These are phyloP conservation scores for Holothuria glaberrima DNA, from an alignment of 35 echinoderm and acorn worm genomes.

Conservation along the genomic window DNA sequence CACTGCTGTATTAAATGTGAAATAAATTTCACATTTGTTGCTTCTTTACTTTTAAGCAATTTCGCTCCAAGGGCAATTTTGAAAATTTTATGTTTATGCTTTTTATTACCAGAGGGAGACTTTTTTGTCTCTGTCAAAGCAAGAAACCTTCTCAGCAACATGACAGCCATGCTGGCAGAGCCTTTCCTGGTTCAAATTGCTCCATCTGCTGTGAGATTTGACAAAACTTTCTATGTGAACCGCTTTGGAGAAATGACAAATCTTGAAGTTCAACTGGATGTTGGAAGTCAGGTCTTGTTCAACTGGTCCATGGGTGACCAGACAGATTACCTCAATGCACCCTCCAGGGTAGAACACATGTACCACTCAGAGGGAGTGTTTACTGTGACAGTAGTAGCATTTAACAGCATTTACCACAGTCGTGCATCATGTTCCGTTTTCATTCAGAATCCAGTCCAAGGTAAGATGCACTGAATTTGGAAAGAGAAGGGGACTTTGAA, in stretches of 20 bases:
- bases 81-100: background rate
- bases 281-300: constrained; percentile 74
- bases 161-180: constrained; percentile 19
- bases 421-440: constrained; percentile 34
- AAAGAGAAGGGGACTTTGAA: no score
- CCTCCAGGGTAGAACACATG: constrained; percentile 57
- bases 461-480: constrained; percentile 29
- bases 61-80: no score
- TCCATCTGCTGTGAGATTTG: constrained; percentile 55
- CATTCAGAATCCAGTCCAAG: constrained; percentile 59
- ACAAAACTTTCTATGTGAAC: constrained; percentile 48
- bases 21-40: background rate
- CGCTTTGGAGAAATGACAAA: constrained; percentile 66
- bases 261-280: constrained; percentile 47
- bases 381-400: constrained; percentile 73
- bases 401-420: constrained; percentile 64
- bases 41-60: no score
- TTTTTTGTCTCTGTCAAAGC: constrained; percentile 74
- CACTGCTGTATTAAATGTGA: background rate
- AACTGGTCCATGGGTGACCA: constrained; percentile 99
- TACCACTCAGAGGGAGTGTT: constrained; percentile 63
- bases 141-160: constrained; percentile 71
- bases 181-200: constrained; percentile 83
- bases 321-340: constrained; percentile 75
- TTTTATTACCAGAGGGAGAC: constrained; percentile 75